Evolutionary conservation across 1,140 invertebrate species (phyloP).

Genomic region (Panagrolaimus sp.): DNA sequence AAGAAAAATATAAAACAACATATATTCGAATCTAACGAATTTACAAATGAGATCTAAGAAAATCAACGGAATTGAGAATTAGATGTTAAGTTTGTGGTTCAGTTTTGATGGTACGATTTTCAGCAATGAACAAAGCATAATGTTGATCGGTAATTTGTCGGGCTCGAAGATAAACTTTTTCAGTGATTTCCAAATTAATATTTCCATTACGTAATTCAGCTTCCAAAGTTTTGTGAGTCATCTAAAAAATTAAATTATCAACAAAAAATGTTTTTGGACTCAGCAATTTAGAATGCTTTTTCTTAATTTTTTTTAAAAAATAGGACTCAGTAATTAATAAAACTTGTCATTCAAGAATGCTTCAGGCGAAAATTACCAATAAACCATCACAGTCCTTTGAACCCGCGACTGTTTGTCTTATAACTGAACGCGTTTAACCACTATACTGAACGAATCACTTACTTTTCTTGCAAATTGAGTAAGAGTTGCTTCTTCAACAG

Average conservation of each 20-base stretch:
- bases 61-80: no score
- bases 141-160: neutral
- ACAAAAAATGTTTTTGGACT: neutral
- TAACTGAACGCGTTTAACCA: neutral
- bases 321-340: neutral
- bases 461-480: constrained; percentile 12
- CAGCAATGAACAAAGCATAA: no score
- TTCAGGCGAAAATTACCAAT: constrained; percentile 19
- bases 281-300: no score
- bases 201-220: neutral
- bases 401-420: neutral
- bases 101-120: no score
- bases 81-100: no score
- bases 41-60: no score
- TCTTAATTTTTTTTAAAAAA: neutral
- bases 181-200: neutral
- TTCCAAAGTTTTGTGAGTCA: neutral
- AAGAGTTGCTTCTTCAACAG: neutral
- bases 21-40: no score
- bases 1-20: no score
- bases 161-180: neutral
- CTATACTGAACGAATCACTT: neutral
- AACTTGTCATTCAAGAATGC: constrained; percentile 16
- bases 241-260: neutral
- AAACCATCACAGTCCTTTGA: constrained; percentile 9